phyloP scores from a whole-genome alignment of 1,140 invertebrate genomes.

The Homarus americanus region DNA sequence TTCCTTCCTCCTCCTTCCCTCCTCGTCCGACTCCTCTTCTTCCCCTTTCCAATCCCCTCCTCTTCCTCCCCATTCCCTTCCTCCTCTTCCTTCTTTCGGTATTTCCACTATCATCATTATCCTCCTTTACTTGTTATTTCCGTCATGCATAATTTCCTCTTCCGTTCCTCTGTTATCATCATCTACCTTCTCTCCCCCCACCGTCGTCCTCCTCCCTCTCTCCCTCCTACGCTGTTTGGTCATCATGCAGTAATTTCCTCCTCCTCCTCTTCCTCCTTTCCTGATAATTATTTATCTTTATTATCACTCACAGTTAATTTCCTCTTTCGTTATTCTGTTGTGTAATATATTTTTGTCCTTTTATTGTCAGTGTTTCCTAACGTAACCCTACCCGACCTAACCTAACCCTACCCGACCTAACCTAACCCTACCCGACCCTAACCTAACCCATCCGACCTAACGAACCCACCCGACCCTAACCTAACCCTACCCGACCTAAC shows the following conservation, averaged over 20 bases:
- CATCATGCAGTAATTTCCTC: too few relatives aligned
- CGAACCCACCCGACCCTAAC: too few relatives aligned
- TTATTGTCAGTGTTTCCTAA: too few relatives aligned
- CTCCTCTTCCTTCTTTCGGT: neutral
- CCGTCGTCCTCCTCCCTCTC: neutral
- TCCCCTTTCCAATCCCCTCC: neutral
- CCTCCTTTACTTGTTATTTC: neutral
- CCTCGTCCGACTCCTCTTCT: neutral
- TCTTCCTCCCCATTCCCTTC: neutral
- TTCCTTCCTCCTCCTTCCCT: neutral
- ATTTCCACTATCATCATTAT: neutral
- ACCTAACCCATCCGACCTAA: too few relatives aligned
- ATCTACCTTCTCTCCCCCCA: neutral
- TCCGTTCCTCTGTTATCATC: neutral
- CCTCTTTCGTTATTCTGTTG: too few relatives aligned
- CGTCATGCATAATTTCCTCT: neutral
- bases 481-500: too few relatives aligned
- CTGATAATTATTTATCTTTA: too few relatives aligned
- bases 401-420: too few relatives aligned
- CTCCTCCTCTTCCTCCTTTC: neutral
- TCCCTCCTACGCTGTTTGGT: neutral
- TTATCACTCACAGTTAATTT: too few relatives aligned
- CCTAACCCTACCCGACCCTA: too few relatives aligned
- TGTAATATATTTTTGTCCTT: too few relatives aligned
- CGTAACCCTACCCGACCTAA: too few relatives aligned